Evolutionary conservation across 2,797 vertebrate species (phyloP).

Genomic region (Macropus fuliginosus): DNA sequence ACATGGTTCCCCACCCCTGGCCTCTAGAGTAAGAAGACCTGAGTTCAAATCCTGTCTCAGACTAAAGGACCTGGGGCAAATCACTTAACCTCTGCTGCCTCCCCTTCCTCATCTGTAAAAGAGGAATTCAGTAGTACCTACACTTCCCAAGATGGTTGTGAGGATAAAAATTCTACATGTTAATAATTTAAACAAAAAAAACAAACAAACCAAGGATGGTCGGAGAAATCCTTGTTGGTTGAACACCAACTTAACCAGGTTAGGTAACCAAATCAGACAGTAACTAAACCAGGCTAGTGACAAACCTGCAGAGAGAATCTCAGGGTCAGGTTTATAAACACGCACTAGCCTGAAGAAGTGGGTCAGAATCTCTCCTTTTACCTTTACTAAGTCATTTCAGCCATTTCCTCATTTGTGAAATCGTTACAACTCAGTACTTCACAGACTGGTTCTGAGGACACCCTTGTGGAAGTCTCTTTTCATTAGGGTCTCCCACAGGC

Average conservation of each 20-base stretch:
- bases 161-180: neutral
- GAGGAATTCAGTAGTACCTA: neutral
- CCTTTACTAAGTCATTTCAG: neutral
- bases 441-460: neutral
- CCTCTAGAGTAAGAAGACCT: neutral
- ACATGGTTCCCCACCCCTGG: too few relatives aligned
- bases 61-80: neutral
- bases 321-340: neutral
- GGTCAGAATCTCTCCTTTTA: neutral
- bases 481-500: neutral
- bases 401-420: neutral
- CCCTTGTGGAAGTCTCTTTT: too few relatives aligned
- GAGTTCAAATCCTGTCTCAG: neutral
- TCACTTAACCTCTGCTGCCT: neutral
- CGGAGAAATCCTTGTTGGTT: neutral
- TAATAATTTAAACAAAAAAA: neutral
- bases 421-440: neutral
- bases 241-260: neutral
- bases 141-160: neutral
- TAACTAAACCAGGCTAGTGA: neutral
- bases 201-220: too few relatives aligned
- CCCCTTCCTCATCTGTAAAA: neutral
- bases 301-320: neutral
- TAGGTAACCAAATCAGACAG: neutral
- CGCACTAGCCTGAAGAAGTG: neutral